phyloP scores from a whole-genome alignment of 2,113 vertebrate species.

The Saccopteryx bilineata region DNA sequence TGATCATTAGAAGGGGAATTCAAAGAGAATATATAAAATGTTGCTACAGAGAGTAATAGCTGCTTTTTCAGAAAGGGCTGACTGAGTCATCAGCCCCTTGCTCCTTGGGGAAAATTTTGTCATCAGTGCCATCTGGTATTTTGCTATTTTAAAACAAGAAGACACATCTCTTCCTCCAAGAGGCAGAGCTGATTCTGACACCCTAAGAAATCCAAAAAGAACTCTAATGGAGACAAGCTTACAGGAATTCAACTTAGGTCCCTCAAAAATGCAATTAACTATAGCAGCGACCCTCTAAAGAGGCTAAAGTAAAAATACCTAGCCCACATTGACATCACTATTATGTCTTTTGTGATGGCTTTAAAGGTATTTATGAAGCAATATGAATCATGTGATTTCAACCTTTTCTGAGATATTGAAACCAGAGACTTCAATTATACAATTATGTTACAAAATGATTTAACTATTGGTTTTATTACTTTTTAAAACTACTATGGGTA shows the following conservation, averaged over 20 bases:
- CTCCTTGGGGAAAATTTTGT: not conserved
- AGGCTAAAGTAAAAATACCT: accelerated
- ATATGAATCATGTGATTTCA: not conserved
- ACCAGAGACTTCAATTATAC: not conserved
- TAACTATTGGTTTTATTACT: not conserved
- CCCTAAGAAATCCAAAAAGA: not conserved
- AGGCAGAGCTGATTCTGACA: not conserved
- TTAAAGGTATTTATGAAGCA: not conserved
- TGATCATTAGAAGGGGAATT: not conserved
- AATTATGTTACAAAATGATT: not conserved
- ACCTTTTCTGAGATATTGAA: not conserved
- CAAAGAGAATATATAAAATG: not conserved
- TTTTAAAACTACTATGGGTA: not conserved
- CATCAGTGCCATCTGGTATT: not conserved
- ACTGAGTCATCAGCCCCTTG: not conserved
- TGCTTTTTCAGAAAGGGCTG: not conserved
- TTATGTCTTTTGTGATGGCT: not conserved
- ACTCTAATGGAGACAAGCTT: accelerated
- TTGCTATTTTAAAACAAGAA: not conserved
- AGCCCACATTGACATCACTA: accelerated
- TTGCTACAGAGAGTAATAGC: not conserved
- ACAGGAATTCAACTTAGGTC: not conserved
- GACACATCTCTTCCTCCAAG: not conserved
- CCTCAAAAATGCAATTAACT: not conserved
- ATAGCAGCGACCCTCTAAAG: accelerated